These are phyloP conservation scores for Hedya salicella DNA, from an alignment of 2,888 invertebrate species.

Conservation along the genomic window DNA sequence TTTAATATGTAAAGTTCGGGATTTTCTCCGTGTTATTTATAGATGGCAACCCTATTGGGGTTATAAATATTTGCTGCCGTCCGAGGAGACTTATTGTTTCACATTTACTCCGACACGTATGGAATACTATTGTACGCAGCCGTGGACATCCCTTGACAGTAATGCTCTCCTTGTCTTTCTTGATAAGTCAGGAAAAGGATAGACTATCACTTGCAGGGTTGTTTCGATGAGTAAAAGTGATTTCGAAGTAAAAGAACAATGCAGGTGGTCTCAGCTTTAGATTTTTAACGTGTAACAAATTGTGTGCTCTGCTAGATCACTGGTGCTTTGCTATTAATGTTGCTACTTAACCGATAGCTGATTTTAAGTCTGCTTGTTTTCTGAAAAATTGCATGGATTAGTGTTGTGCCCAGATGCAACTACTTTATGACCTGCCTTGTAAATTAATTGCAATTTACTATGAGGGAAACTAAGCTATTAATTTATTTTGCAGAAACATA, in stretches of 20 bases:
- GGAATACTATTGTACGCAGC: neutral
- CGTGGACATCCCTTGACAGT: conserved; percentile 9
- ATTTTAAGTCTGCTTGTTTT: conserved; percentile 18
- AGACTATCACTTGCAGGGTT: neutral
- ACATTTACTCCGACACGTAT: conserved; percentile 34
- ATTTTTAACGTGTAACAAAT: conserved; percentile 33
- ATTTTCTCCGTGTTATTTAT: conserved; percentile 20
- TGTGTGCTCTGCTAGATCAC: conserved; percentile 21
- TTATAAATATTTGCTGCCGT: conserved; percentile 39
- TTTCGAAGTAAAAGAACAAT: conserved; percentile 14
- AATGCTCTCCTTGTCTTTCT: conserved; percentile 12
- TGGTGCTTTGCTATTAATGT: conserved; percentile 14
- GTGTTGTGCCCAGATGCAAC: conserved; percentile 14
- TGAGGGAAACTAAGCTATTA: neutral
- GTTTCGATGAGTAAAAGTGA: neutral
- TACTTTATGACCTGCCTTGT: neutral
- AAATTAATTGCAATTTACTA: conserved; percentile 1
- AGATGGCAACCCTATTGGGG: conserved; percentile 31
- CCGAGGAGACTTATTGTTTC: conserved; percentile 40
- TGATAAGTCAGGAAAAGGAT: conserved; percentile 6
- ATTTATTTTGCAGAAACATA: neutral
- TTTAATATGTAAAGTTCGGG: conserved; percentile 25
- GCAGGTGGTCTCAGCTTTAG: conserved; percentile 8
- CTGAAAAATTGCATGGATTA: conserved; percentile 17
- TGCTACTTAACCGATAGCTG: conserved; percentile 5